phyloP scores from a whole-genome alignment of 2,888 invertebrate species.

The Lepeophtheirus nordmannii region DNA sequence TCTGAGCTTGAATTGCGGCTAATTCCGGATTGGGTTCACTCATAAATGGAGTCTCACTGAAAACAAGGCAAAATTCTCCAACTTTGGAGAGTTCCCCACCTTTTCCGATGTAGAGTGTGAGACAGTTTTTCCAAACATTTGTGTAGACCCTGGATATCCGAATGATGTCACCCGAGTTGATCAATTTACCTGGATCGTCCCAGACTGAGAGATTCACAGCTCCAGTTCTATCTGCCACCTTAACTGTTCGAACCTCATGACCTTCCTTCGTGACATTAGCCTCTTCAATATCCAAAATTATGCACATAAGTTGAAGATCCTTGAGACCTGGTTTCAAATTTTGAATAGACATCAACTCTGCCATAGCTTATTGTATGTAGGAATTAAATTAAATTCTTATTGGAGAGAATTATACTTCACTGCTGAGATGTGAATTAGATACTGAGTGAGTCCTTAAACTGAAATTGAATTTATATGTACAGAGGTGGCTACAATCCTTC shows the following conservation, averaged over 20 bases:
- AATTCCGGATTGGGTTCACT: conserved; percentile 54
- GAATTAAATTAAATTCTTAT: no score
- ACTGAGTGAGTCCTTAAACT: no score
- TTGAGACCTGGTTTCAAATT: conserved; percentile 82
- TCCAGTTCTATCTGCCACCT: conserved; percentile 79
- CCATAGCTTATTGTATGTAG: conserved; percentile 1
- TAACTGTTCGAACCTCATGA: conserved; percentile 70
- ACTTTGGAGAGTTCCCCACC: conserved; percentile 83
- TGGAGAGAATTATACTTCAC: no score
- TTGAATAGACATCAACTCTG: conserved; percentile 50
- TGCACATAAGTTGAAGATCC: conserved; percentile 78
- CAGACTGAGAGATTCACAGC: conserved; percentile 86
- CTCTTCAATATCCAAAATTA: conserved; percentile 74
- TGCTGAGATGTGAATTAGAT: no score
- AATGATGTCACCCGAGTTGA: conserved; percentile 82
- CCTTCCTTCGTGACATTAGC: conserved; percentile 70
- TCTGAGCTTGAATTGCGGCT: neutral
- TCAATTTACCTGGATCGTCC: conserved; percentile 84
- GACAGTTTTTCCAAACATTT: conserved; percentile 68
- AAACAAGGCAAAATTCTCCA: conserved; percentile 88
- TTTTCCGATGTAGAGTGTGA: conserved; percentile 84
- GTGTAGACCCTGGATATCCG: conserved; percentile 72
- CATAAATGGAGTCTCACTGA: conserved; percentile 83
- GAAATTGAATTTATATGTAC: no score
- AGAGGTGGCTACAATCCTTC: no score